A percentile compares a stretch with the other conserved stretches of the same genome.
phyloP scores from a whole-genome alignment of 2,888 invertebrate species.

The Neoaliturus tenellus region DNA sequence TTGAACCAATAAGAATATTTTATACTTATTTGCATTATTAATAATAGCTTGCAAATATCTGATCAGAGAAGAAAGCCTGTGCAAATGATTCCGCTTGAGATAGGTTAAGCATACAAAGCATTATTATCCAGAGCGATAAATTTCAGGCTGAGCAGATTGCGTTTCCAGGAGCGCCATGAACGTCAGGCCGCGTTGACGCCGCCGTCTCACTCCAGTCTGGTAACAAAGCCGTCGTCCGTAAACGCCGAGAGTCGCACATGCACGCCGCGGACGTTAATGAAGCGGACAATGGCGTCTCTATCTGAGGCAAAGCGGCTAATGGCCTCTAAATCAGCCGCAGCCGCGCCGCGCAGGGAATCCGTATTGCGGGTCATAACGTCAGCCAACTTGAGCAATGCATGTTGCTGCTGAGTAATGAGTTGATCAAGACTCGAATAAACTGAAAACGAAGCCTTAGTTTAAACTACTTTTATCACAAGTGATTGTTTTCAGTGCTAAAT shows the following conservation, averaged over 20 bases:
- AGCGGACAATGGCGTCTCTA: constrained; percentile 12
- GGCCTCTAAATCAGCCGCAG: constrained; percentile 5
- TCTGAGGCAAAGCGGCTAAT: not conserved
- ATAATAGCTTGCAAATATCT: too few relatives aligned
- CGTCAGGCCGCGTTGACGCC: not conserved
- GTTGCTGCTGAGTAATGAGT: too few relatives aligned
- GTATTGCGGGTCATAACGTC: constrained; percentile 20
- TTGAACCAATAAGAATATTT: too few relatives aligned
- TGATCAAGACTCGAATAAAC: too few relatives aligned
- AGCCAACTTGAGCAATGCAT: too few relatives aligned
- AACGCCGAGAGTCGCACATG: not conserved
- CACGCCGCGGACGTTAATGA: constrained; percentile 11
- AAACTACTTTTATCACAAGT: too few relatives aligned
- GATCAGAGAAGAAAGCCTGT: too few relatives aligned
- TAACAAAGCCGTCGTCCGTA: not conserved
- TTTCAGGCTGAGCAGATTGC: not conserved
- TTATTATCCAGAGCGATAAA: not conserved
- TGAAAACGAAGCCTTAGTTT: too few relatives aligned
- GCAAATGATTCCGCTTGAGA: too few relatives aligned
- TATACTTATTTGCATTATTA: too few relatives aligned
- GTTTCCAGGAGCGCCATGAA: not conserved
- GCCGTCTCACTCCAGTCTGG: not conserved
- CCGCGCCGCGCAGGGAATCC: not conserved
- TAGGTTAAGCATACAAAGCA: too few relatives aligned
- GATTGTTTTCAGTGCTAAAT: too few relatives aligned